Percentiles rank a stretch among this genome's conserved stretches.
Conservation (phyloP, 2,797 vertebrate genomes). For the Todus mexicanus region DNA sequence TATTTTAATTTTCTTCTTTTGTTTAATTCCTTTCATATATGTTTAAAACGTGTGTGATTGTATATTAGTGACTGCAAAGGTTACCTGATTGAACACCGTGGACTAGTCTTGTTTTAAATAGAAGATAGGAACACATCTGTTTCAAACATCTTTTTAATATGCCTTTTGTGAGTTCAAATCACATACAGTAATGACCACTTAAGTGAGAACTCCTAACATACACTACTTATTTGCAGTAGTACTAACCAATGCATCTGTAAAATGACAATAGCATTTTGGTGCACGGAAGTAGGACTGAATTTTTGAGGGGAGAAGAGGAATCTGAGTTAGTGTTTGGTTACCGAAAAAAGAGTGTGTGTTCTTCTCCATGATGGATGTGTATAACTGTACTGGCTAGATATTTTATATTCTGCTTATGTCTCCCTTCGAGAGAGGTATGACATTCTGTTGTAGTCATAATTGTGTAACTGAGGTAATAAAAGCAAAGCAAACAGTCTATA, state of each 20-base stretch:
- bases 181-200: background rate
- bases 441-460: background rate
- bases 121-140: background rate
- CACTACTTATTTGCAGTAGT: background rate
- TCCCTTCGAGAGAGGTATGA: background rate
- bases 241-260: background rate
- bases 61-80: background rate
- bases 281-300: background rate
- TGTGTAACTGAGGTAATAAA: background rate
- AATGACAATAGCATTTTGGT: background rate
- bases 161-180: background rate
- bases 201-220: background rate
- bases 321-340: background rate
- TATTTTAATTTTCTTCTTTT: background rate
- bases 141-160: background rate
- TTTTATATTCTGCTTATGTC: background rate
- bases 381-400: background rate
- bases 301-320: too few relatives aligned
- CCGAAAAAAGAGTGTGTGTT: background rate
- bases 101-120: slow-evolving; percentile 9
- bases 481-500: background rate
- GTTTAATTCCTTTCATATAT: background rate
- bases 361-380: background rate
- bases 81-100: background rate
- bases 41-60: background rate